Evolutionary conservation across 2,888 invertebrate species (phyloP), one percentile per base, ranked within the genome.

Genomic region (Drosophila pegasa): DNA sequence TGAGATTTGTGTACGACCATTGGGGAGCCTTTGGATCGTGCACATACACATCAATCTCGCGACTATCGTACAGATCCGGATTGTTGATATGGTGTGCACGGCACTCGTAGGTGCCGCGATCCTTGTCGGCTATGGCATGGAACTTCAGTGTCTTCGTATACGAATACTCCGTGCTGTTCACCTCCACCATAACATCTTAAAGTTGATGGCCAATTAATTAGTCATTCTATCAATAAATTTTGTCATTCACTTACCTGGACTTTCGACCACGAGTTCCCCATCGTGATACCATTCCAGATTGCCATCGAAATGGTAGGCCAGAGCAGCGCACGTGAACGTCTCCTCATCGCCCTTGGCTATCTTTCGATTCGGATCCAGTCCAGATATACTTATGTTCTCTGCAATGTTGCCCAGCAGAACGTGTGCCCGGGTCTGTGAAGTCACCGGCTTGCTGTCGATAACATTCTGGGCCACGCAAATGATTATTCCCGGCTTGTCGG

Each of bases 311-410:
- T 93, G 93, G 71, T 93, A 93, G 18, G 93, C 91, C 0, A 94
- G 93, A 0, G 94, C 94, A 3, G 93, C 94, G 88, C 96, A 96
- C 6, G 91, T 93, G 7, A 95, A 75, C 16, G 89, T 91, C 0
- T 95, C 84, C 58, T 93, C 84, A 71, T 95, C 95, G 0, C 94
- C 94, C 31, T 93, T 92, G 0, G 94, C 93, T 37, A 93, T 92
- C 31, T 92, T 90, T 1, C 89, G 89, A 18, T 82, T 69, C 29
- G 88, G 90, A 45, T 93, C 92, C 1, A 93, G 79, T 1, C 92
- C 92, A 66, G 91, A 91, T 7, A 93, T 91, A 10, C 91, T 89
- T 77, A 94, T 93, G 22, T 91, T 89, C 27, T 89, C 88, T 5
- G 87, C 73, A 18, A 92, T 87, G 62, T 92, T 91, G 12, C 91